phyloP scores from a whole-genome alignment of 2,113 vertebrate genomes.

The Elaphurus davidianus region DNA sequence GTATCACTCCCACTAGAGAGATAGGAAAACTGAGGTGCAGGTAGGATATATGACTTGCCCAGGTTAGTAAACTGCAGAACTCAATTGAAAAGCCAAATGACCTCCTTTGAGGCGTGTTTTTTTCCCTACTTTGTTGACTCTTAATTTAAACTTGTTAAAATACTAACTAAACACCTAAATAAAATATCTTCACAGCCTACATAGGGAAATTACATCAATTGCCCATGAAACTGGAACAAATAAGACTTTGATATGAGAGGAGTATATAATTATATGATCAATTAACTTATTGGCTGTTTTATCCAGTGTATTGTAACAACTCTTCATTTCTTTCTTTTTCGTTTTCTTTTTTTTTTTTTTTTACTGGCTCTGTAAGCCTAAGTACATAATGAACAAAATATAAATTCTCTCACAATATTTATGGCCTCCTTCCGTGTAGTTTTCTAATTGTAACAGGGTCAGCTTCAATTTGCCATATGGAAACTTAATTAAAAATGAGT shows the following conservation, averaged over 20 bases:
- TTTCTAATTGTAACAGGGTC: slow-evolving; percentile 47
- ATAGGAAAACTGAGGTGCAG: neutral
- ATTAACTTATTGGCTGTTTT: slow-evolving; percentile 9
- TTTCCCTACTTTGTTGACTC: neutral
- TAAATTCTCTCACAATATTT: neutral
- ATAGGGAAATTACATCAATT: neutral
- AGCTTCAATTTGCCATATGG: slow-evolving; percentile 37
- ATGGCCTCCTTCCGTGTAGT: neutral
- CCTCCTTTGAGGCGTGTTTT: neutral
- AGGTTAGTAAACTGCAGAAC: neutral
- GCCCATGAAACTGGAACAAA: slow-evolving; percentile 2
- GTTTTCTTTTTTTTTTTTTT: neutral
- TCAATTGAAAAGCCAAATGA: neutral
- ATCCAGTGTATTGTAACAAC: neutral
- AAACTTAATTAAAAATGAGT: slow-evolving; percentile 56
- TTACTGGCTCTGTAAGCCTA: neutral
- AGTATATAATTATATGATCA: slow-evolving; percentile 20
- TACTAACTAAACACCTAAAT: neutral
- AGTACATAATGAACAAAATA: neutral
- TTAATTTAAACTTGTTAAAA: neutral
- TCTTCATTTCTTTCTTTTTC: neutral
- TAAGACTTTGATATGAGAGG: neutral
- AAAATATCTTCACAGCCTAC: neutral
- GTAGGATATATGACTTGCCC: neutral
- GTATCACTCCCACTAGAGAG: neutral